These are phyloP conservation scores for Ictalurus punctatus DNA, from an alignment of 2,113 vertebrate genomes.

Conservation along the genomic window DNA sequence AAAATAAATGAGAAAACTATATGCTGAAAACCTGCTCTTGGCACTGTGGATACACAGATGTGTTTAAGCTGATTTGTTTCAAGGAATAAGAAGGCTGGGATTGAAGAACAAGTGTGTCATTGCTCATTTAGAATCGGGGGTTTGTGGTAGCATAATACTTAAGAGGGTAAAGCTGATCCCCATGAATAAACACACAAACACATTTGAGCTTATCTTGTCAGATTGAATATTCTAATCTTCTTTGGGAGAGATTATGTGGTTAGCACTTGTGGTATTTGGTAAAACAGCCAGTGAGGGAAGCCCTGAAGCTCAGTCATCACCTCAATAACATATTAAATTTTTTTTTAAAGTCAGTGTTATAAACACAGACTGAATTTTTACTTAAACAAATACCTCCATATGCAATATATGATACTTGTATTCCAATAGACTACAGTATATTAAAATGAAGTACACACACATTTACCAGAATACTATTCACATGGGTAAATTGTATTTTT, in stretches of 20 bases:
- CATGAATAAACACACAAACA: slow-evolving; percentile 34
- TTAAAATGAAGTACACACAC: not conserved
- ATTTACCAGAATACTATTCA: not conserved
- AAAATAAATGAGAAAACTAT: not conserved
- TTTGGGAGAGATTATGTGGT: slow-evolving; percentile 66
- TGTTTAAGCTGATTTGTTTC: slow-evolving; percentile 14
- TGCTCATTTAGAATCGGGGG: slow-evolving; percentile 13
- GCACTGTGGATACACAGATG: slow-evolving; percentile 1
- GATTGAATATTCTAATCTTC: slow-evolving; percentile 66
- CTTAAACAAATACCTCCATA: not conserved
- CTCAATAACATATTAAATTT: not conserved
- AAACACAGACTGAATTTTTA: not conserved
- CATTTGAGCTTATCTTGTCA: slow-evolving; percentile 50
- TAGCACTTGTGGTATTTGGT: slow-evolving; percentile 62
- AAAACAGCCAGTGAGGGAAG: slow-evolving; percentile 55
- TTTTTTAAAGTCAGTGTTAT: not conserved
- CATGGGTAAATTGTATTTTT: not conserved
- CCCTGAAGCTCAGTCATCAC: slow-evolving; percentile 48
- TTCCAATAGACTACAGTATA: not conserved
- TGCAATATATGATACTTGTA: not conserved
- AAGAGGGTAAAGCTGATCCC: slow-evolving; percentile 31
- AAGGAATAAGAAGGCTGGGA: not conserved
- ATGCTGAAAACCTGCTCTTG: not conserved
- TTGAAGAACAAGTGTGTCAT: not conserved
- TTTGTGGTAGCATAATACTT: slow-evolving; percentile 22